phyloP scores from a whole-genome alignment of 2,888 invertebrate species.

The Amiota minor region DNA sequence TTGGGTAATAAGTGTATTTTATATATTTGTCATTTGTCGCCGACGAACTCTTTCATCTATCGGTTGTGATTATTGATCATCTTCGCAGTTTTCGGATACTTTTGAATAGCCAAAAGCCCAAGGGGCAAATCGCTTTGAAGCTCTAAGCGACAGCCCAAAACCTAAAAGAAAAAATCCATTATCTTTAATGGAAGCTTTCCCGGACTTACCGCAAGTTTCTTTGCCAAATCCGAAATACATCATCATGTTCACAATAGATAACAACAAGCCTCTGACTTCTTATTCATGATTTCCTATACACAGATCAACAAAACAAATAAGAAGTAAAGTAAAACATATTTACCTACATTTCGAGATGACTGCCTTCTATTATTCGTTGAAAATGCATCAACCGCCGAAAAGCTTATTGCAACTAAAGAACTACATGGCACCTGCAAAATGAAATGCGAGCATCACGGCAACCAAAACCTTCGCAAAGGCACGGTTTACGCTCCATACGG shows the following conservation, averaged over 20 bases:
- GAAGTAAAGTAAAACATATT: too few species aligned
- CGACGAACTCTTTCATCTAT: too few species aligned
- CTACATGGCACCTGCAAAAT: background rate
- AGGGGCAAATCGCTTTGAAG: too few species aligned
- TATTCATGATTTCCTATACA: background rate
- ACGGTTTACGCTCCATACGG: background rate
- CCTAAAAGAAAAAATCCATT: background rate
- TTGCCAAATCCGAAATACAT: background rate
- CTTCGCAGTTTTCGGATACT: too few species aligned
- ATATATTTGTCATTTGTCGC: too few species aligned
- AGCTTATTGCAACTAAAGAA: background rate
- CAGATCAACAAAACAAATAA: background rate
- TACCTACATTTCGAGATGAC: background rate
- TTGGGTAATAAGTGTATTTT: too few species aligned
- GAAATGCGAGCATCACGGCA: background rate
- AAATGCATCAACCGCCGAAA: background rate
- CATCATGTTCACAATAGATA: background rate
- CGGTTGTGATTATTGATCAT: too few species aligned
- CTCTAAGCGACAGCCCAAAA: background rate
- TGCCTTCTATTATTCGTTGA: background rate
- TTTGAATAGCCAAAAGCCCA: too few species aligned
- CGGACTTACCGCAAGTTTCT: background rate
- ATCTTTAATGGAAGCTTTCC: background rate
- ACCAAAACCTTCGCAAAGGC: too few species aligned
- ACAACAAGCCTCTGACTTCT: background rate